Base-by-base conservation (phyloP, 2,113 vertebrate genomes). In the Hemichromis elongatus region DNA sequence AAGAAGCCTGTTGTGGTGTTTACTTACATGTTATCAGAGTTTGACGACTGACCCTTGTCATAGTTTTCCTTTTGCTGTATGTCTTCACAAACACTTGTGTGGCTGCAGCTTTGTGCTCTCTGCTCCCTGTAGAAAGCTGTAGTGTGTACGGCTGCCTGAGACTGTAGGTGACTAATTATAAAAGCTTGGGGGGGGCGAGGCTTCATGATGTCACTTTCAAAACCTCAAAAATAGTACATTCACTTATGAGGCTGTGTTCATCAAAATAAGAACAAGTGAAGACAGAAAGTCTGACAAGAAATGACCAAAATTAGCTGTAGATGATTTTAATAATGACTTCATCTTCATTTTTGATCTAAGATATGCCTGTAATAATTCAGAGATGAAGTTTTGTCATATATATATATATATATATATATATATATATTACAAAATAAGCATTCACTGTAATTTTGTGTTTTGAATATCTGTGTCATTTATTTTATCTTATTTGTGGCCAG, bases 1-100 rank as follows among this genome's bases (percentile, higher is more conserved):
- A 73, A 21, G 26, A 28, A 50, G 54, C 35, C 6, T 4, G 40
- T 45, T 18, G 45, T 63, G 26, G 16, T 37, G 8, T 85, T 82
- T 88, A 93, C 92, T 93, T 52, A 92, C 92, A 88, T 90, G 59
- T 80, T 77, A 85, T 63, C 81, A 90, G 79, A 45, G 52, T 81
- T 47, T 35, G 35, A 73, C 53, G 83, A 26, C 24, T 18, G 83
- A 80, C 24, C 77, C 28, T 79, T 84, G 52, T 81, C 63, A 50
- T 85, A 59, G 78, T 86, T 14, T 18, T 59, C 30, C 54, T 57
- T 33, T 37, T 40, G 13, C 19, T 21, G 55, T 84, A 19, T 30
- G 42, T 80, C 73, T 77, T 53, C 40, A 73, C 57, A 56, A 59
- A 61, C 77, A 19, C 16, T 37, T 77, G 63, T 37, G 50, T 9